These are phyloP conservation scores for Odocoileus hemionus DNA, from an alignment of 2,113 vertebrate species.

Conservation along the genomic window DNA sequence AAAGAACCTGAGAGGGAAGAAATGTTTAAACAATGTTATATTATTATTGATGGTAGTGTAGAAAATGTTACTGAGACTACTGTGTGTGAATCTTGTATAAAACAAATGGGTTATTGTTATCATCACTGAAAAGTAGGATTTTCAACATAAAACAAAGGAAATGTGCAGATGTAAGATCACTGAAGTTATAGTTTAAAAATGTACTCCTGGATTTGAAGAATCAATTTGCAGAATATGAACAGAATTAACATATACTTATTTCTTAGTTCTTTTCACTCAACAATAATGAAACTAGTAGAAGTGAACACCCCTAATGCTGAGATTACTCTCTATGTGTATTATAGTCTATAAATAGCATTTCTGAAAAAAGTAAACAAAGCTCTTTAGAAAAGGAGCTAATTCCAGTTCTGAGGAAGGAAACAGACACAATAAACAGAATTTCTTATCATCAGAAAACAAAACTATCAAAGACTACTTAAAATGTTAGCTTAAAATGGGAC, in stretches of 20 bases:
- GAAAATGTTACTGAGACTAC: background rate
- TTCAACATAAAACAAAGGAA: background rate
- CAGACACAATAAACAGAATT: background rate
- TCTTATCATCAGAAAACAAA: background rate
- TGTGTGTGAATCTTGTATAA: background rate
- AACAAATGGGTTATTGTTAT: background rate
- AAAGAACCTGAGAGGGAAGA: background rate
- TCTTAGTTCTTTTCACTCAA: background rate
- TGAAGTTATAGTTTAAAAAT: background rate
- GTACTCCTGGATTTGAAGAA: background rate
- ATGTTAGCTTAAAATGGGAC: background rate
- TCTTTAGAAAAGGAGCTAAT: background rate
- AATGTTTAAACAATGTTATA: background rate
- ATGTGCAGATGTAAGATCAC: background rate
- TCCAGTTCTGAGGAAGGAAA: background rate
- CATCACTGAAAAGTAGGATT: background rate
- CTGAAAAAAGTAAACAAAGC: background rate
- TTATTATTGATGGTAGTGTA: background rate
- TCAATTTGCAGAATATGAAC: background rate
- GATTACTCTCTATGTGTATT: background rate
- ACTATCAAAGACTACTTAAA: background rate
- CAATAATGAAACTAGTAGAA: background rate
- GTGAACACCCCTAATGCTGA: background rate
- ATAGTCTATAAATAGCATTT: background rate
- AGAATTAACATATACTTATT: background rate